Base-by-base conservation (phyloP, 2,888 invertebrate species). In the Netelia inedita region DNA sequence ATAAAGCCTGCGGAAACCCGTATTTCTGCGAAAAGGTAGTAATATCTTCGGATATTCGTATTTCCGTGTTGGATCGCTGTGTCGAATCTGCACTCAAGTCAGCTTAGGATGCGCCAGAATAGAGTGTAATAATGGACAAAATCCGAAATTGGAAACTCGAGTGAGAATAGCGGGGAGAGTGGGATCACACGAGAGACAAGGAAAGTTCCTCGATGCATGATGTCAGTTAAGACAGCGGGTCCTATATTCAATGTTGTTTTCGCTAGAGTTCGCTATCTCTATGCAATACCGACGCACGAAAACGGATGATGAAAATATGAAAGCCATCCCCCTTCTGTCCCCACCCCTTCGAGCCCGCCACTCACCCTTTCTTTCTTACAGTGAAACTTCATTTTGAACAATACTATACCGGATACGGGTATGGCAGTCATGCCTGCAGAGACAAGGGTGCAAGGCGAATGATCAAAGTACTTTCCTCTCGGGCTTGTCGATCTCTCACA, bases 381-480 rank as follows among this genome's bases (percentile, higher is more conserved):
- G 50, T 41, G 11, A 53, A 21, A 69, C 50, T 73, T 75, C 76
- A 53, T 61, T 82, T 79, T 69, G 43, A 41, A 65, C 14, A 63
- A 63, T 63, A 72, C 28, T 19, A 50, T n/a, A 76, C 43, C 28
- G 46, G 21, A 23, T 72, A 71, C 53, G 41, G 53, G 23, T 65
- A 53, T 2, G 16, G 63, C 43, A 55, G 16, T 63, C 21, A 63
- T 53, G 63, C 43, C 53, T 79, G 43, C 1, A 68, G 59, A 68
- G 71, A 71, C 23, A 53, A 55, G 63, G 23, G 61, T 14, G 43
- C 41, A 19, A 8, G 21, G 68, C 46, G 68, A 68, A 46, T 35
- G 61, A 35, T 19, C 68, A 50, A 21, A 69, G 21, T 71, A 50
- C 21, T 28, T 68, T 50, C 63, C 23, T 41, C 16, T 41, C 43